Evolutionary conservation across 92 coral and sea anemone genomes (phyloP).

Genomic region (Parazoanthus swiftii): DNA sequence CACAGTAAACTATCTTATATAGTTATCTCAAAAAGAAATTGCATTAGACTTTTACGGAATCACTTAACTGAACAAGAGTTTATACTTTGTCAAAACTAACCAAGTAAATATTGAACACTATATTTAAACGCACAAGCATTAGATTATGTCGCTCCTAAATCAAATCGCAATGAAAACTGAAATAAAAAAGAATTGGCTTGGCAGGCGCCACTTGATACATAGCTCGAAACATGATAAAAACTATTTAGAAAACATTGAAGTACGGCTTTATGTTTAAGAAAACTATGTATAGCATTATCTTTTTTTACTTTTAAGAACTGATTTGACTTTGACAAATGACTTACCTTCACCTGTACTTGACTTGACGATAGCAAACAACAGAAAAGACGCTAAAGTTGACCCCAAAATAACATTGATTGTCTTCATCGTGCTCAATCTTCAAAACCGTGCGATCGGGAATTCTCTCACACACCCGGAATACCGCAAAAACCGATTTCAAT

Average conservation of each 20-base stretch:
- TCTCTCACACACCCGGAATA: not conserved
- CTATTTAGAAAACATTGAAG: not conserved
- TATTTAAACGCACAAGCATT: not conserved
- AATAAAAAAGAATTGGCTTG: not conserved
- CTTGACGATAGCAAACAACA: not conserved
- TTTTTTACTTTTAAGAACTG: not conserved
- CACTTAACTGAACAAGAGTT: not conserved
- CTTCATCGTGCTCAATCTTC: not conserved
- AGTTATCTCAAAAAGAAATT: no score
- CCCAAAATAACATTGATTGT: not conserved
- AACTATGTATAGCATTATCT: not conserved
- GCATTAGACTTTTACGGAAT: not conserved
- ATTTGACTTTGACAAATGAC: not conserved
- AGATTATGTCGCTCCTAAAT: not conserved
- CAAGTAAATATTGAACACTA: not conserved
- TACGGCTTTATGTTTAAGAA: not conserved
- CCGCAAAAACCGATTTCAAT: not conserved
- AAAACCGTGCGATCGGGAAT: not conserved
- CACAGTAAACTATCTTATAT: not conserved
- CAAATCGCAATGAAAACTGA: not conserved
- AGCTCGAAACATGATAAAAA: not conserved
- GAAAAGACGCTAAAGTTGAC: not conserved
- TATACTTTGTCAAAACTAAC: not conserved
- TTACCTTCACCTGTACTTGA: not conserved
- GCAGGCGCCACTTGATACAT: not conserved